A percentile compares a stretch with the other conserved stretches of the same genome.
These are phyloP conservation scores for Drosophila jambulina DNA, from an alignment of 1,140 invertebrate genomes.

Conservation along the genomic window DNA sequence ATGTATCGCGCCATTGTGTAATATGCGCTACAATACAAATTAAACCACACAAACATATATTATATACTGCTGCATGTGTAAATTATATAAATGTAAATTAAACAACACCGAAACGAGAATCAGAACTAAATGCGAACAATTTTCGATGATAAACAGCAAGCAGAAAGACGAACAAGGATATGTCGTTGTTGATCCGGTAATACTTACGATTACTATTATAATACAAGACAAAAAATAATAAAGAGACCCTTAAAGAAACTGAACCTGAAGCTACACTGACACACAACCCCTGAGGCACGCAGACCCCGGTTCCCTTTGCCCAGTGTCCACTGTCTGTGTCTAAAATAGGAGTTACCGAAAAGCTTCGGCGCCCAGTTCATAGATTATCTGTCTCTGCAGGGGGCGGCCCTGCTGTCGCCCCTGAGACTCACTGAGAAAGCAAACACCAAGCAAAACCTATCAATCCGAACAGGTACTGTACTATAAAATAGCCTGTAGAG, in stretches of 20 bases:
- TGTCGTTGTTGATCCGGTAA: slow-evolving; percentile 68
- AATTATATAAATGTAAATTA: slow-evolving; percentile 71
- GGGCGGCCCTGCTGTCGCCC: slow-evolving; percentile 7
- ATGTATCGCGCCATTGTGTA: slow-evolving; percentile 77
- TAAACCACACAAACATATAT: slow-evolving; percentile 41
- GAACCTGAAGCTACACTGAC: slow-evolving; percentile 11
- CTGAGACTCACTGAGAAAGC: slow-evolving; percentile 52
- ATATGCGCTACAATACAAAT: slow-evolving; percentile 70
- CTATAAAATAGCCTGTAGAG: slow-evolving; percentile 34
- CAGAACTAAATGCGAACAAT: slow-evolving; percentile 48
- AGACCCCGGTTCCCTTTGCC: slow-evolving; percentile 6
- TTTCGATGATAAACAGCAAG: slow-evolving; percentile 50
- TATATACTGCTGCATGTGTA: slow-evolving; percentile 63
- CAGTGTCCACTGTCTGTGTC: slow-evolving; percentile 30
- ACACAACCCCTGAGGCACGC: slow-evolving; percentile 11
- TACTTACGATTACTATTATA: slow-evolving; percentile 77
- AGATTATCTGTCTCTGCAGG: slow-evolving; percentile 24
- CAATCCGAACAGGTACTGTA: slow-evolving; percentile 49
- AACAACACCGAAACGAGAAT: slow-evolving; percentile 12
- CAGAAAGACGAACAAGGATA: slow-evolving; percentile 32
- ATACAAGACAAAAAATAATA: slow-evolving; percentile 70
- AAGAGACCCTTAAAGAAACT: slow-evolving; percentile 66
- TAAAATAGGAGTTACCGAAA: slow-evolving; percentile 18
- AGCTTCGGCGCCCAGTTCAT: slow-evolving; percentile 18
- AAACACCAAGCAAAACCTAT: slow-evolving; percentile 54